Evolutionary conservation across 2,113 vertebrate genomes (phyloP).

Genomic region (Camelus bactrianus): DNA sequence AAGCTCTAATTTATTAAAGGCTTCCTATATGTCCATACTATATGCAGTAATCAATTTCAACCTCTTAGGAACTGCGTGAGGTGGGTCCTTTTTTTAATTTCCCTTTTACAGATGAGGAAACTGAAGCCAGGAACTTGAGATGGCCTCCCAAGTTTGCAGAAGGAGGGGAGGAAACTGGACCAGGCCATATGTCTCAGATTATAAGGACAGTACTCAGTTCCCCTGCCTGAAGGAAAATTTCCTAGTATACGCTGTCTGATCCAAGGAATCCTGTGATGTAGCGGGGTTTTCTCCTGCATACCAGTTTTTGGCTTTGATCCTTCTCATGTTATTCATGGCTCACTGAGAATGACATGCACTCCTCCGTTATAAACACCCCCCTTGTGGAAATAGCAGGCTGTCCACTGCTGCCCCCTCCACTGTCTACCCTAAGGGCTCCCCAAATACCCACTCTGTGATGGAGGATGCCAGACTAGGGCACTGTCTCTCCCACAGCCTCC

Average conservation of each 20-base stretch:
- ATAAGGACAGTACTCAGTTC: not conserved
- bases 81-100: not conserved
- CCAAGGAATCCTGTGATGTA: not conserved
- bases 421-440: not conserved
- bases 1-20: not conserved
- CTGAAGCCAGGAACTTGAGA: not conserved
- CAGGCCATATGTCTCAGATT: accelerated
- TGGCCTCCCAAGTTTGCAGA: not conserved
- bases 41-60: not conserved
- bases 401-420: no score
- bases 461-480: not conserved
- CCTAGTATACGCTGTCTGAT: not conserved
- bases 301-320: not conserved
- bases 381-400: not conserved
- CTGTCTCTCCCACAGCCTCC: not conserved
- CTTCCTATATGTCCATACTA: not conserved
- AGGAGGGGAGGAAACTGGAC: not conserved
- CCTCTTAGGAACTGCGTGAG: not conserved
- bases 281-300: not conserved
- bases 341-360: not conserved
- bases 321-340: not conserved
- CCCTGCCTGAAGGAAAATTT: not conserved
- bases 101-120: not conserved
- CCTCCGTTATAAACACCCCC: not conserved
- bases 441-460: accelerated